Evolutionary conservation across 2,888 invertebrate genomes (phyloP).

Genomic region (Latrodectus elegans): DNA sequence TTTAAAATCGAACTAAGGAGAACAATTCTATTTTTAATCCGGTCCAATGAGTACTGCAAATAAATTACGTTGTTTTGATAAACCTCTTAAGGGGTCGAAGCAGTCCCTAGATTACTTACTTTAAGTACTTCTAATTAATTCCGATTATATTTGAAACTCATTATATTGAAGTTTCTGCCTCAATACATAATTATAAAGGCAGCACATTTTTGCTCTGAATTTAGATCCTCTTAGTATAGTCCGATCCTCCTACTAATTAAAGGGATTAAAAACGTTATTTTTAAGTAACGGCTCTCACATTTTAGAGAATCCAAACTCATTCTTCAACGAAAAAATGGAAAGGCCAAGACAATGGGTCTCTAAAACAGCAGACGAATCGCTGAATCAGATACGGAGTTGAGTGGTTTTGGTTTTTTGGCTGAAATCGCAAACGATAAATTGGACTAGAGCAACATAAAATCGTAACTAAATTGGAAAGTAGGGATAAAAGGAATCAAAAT

Average conservation of each 20-base stretch:
- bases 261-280: conserved; percentile 48
- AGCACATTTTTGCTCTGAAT: conserved; percentile 42
- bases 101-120: conserved; percentile 18
- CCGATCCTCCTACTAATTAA: conserved; percentile 48
- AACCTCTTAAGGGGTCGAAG: conserved; percentile 13
- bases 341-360: not conserved
- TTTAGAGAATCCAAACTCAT: conserved; percentile 3
- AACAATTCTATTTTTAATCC: conserved; percentile 21
- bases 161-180: conserved; percentile 41
- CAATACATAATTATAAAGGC: conserved; percentile 59
- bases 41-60: conserved; percentile 6
- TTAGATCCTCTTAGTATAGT: conserved; percentile 40
- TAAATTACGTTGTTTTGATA: conserved; percentile 28
- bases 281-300: conserved; percentile 36
- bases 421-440: conserved; percentile 61
- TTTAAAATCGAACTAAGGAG: conserved; percentile 16
- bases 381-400: conserved; percentile 4
- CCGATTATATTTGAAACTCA: conserved; percentile 50
- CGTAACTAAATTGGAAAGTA: conserved; percentile 37
- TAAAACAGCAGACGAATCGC: not conserved
- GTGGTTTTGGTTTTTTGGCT: not conserved
- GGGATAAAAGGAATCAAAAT: conserved; percentile 16
- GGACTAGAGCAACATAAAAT: conserved; percentile 40
- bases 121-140: conserved; percentile 62
- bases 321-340: not conserved